Evolutionary conservation across 2,888 invertebrate genomes (phyloP).

Genomic region (Pterostichus madidus): DNA sequence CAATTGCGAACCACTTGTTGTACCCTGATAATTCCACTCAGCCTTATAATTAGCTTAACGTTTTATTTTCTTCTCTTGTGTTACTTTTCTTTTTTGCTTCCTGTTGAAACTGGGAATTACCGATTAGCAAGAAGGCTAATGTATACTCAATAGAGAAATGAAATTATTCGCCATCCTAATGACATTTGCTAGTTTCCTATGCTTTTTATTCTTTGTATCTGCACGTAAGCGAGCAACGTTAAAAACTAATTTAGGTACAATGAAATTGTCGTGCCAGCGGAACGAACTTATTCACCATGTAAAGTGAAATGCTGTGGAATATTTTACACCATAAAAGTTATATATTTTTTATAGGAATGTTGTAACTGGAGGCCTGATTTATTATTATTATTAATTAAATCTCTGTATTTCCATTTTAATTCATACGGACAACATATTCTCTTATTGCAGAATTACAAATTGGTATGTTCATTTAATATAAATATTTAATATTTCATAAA

Average conservation of each 20-base stretch:
- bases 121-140: constrained; percentile 51
- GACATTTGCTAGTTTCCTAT: constrained; percentile 53
- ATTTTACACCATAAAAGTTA: too few relatives aligned
- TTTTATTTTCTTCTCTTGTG: constrained; percentile 51
- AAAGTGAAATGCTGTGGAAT: too few relatives aligned
- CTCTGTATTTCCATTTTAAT: too few relatives aligned
- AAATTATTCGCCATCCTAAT: constrained; percentile 55
- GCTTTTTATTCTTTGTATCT: constrained; percentile 37
- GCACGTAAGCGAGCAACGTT: constrained; percentile 19
- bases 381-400: too few relatives aligned
- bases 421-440: too few relatives aligned
- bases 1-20: constrained; percentile 57
- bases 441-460: too few relatives aligned
- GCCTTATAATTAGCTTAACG: constrained; percentile 58
- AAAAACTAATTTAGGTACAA: constrained; percentile 13
- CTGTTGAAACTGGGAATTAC: constrained; percentile 37
- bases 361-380: too few relatives aligned
- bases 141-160: constrained; percentile 61
- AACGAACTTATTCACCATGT: too few relatives aligned
- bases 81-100: constrained; percentile 26
- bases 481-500: too few relatives aligned
- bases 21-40: constrained; percentile 51
- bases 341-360: too few relatives aligned
- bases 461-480: too few relatives aligned
- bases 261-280: neutral